phyloP scores from a whole-genome alignment of 1,140 invertebrate genomes.

The Lerema accius region DNA sequence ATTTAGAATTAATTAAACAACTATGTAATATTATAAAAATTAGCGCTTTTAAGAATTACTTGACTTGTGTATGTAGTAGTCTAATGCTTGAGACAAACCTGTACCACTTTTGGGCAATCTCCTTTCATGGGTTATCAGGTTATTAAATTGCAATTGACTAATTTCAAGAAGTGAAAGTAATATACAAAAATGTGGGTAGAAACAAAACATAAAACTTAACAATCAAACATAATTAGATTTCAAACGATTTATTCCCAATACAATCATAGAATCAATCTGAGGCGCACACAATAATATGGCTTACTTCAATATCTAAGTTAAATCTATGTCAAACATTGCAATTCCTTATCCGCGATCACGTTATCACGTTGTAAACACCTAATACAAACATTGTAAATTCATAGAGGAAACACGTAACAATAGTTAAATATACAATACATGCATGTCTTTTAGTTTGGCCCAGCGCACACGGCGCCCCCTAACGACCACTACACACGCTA shows the following conservation, averaged over 20 bases:
- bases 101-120: too few species aligned
- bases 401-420: conserved; percentile 11
- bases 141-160: too few species aligned
- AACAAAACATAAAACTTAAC: conserved; percentile 38
- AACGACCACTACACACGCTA: too few species aligned
- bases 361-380: conserved; percentile 5
- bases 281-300: conserved; percentile 43
- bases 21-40: too few species aligned
- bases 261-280: conserved; percentile 50
- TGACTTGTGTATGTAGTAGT: too few species aligned
- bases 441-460: conserved; percentile 3
- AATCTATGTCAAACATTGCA: conserved; percentile 29
- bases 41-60: too few species aligned
- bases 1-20: too few species aligned
- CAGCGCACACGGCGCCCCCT: not conserved
- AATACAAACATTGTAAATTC: conserved; percentile 34
- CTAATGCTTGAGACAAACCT: too few species aligned
- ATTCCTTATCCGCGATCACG: conserved; percentile 27
- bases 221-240: conserved; percentile 60
- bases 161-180: conserved; percentile 23
- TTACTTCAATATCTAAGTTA: conserved; percentile 39
- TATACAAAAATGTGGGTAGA: conserved; percentile 16
- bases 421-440: conserved; percentile 10
- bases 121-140: too few species aligned
- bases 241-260: conserved; percentile 64